phyloP scores from a whole-genome alignment of 2,888 invertebrate species.

The Tenthredo livida region DNA sequence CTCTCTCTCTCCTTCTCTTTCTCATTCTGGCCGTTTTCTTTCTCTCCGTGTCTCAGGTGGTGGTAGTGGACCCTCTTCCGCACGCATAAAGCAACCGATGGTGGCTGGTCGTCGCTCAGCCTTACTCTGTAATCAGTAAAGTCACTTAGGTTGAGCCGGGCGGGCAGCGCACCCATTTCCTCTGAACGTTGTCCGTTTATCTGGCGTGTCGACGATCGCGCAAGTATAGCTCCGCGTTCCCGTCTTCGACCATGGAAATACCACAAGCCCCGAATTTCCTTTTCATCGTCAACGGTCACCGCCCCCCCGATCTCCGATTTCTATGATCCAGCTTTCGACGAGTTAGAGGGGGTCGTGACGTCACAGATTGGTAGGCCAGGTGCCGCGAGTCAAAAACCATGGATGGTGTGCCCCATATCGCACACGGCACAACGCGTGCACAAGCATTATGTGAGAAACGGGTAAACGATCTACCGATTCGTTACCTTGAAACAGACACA shows the following conservation, averaged over 20 bases:
- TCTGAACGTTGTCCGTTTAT: slow-evolving; percentile 44
- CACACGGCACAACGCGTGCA: background rate
- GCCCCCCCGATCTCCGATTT: slow-evolving; percentile 32
- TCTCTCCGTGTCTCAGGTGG: slow-evolving; percentile 54
- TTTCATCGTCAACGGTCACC: slow-evolving; percentile 42
- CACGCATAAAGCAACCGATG: slow-evolving; percentile 52
- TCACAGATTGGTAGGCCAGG: background rate
- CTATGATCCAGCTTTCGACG: slow-evolving; percentile 8
- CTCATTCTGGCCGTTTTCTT: slow-evolving; percentile 65
- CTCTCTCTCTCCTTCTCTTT: slow-evolving; percentile 36
- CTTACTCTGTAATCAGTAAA: slow-evolving; percentile 56
- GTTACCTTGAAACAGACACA: background rate
- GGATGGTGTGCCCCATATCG: background rate
- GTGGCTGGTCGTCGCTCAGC: slow-evolving; percentile 52
- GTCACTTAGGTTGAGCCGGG: slow-evolving; percentile 56
- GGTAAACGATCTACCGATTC: slow-evolving; percentile 36
- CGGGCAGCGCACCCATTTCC: slow-evolving; percentile 50
- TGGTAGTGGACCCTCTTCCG: slow-evolving; percentile 70
- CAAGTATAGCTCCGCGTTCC: slow-evolving; percentile 21
- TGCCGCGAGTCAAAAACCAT: background rate
- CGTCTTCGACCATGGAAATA: slow-evolving; percentile 27
- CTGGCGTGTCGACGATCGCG: slow-evolving; percentile 43
- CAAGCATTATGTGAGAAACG: background rate
- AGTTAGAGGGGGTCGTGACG: background rate
- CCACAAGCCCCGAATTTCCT: slow-evolving; percentile 36